These are phyloP conservation scores for Corythoichthys haematopterus DNA, from an alignment of 2,113 vertebrate genomes.

Conservation along the genomic window DNA sequence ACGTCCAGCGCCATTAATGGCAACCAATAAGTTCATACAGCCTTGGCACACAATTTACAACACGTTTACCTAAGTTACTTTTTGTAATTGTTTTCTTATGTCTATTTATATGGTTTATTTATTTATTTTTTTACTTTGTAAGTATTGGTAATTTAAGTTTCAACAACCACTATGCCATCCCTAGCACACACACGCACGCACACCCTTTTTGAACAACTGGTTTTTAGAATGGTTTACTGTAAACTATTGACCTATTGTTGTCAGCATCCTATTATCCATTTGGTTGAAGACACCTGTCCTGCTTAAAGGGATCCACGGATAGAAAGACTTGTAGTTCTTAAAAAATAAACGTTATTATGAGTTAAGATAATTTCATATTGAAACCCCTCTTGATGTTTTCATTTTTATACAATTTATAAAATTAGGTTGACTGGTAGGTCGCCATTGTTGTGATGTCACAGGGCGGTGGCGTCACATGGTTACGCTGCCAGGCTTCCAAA, in stretches of 20 bases:
- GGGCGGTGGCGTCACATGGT: no score
- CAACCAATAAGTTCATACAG: not conserved
- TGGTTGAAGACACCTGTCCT: not conserved
- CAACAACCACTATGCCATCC: slow-evolving; percentile 13
- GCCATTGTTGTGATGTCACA: no score
- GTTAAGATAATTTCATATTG: no score
- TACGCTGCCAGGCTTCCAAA: no score
- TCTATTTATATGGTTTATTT: not conserved
- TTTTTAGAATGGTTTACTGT: slow-evolving; percentile 16
- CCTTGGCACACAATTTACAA: slow-evolving; percentile 1
- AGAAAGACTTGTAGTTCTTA: no score
- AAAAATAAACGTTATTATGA: no score
- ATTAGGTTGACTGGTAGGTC: no score
- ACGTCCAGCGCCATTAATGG: not conserved
- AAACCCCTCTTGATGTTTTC: no score
- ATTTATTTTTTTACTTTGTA: not conserved
- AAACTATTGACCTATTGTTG: slow-evolving; percentile 2
- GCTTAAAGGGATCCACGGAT: not conserved
- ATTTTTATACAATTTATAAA: no score
- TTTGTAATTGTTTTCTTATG: slow-evolving; percentile 11
- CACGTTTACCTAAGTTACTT: slow-evolving; percentile 21
- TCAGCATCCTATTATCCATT: slow-evolving; percentile 19
- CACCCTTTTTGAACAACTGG: slow-evolving; percentile 10
- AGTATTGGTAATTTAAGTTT: not conserved
- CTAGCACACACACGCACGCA: slow-evolving; percentile 6